A percentile compares a stretch with the other conserved stretches of the same genome.
phyloP scores from a whole-genome alignment of 1,140 invertebrate species.

The Scaptomyza graminum region DNA sequence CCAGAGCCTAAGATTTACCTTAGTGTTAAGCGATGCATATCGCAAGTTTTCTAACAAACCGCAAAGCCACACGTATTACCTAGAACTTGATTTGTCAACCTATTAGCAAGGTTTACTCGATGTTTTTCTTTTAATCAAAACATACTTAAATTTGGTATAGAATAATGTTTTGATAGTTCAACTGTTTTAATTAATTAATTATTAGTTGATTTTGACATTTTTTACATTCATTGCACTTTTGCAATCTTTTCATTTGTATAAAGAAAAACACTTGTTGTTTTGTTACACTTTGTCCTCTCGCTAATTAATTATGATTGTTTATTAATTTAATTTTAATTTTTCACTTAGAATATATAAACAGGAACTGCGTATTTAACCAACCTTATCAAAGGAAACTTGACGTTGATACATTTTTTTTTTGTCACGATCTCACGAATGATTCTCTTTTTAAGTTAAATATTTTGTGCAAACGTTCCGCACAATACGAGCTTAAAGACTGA shows the following conservation, averaged over 20 bases:
- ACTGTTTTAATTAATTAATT: too few species aligned
- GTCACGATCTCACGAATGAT: slow-evolving; percentile 3
- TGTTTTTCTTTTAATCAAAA: neutral
- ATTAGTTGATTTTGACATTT: too few species aligned
- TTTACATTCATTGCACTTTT: too few species aligned
- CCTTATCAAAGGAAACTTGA: slow-evolving; percentile 81
- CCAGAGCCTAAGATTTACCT: slow-evolving; percentile 1
- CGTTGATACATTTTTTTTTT: slow-evolving; percentile 69
- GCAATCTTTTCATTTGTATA: too few species aligned
- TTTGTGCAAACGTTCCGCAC: slow-evolving; percentile 43
- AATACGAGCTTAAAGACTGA: slow-evolving; percentile 65
- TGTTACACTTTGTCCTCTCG: neutral
- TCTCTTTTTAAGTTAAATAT: slow-evolving; percentile 6
- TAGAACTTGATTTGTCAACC: slow-evolving; percentile 18
- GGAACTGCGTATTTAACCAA: slow-evolving; percentile 48
- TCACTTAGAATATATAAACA: neutral
- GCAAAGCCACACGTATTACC: slow-evolving; percentile 1
- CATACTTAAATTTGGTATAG: too few species aligned
- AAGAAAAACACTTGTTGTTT: too few species aligned
- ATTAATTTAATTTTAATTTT: neutral
- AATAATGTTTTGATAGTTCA: too few species aligned
- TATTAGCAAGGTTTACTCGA: neutral
- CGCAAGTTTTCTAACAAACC: slow-evolving; percentile 26
- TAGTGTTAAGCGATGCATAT: neutral
- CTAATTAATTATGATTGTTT: neutral